Conservation (phyloP, 1,140 invertebrate species). For the Lordiphosa clarofinis region DNA sequence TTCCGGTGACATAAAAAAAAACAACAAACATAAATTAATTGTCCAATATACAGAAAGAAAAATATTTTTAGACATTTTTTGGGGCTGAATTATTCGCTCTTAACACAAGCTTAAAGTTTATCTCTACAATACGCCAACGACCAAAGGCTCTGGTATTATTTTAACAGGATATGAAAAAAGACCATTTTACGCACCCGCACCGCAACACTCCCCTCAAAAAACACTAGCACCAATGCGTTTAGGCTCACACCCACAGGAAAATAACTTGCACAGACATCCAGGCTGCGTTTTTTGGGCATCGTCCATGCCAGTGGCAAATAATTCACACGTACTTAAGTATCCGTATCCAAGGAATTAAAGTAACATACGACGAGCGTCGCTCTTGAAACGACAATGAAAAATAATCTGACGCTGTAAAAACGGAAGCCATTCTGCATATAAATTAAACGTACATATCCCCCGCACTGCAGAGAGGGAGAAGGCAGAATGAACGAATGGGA, state of each 20-base stretch:
- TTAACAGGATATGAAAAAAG: constrained; percentile 7
- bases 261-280: not conserved
- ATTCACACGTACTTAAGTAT: constrained; percentile 18
- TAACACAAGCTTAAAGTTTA: constrained; percentile 11
- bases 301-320: constrained; percentile 7
- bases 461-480: constrained; percentile 5
- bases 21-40: no score
- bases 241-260: constrained; percentile 2
- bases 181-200: not conserved
- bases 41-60: no score
- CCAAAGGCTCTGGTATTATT: not conserved
- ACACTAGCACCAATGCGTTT: constrained; percentile 2
- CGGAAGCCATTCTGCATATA: constrained; percentile 28
- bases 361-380: constrained; percentile 16
- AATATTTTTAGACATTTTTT: no score
- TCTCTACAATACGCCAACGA: constrained; percentile 4
- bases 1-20: no score
- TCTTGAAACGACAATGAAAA: constrained; percentile 22
- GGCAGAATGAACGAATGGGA: not conserved
- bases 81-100: constrained; percentile 4
- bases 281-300: constrained; percentile 1
- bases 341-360: constrained; percentile 18
- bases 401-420: constrained; percentile 26
- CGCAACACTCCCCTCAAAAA: not conserved
- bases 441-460: constrained; percentile 17